phyloP scores from a whole-genome alignment of 2,797 vertebrate genomes.

The Alfaro cultratus region DNA sequence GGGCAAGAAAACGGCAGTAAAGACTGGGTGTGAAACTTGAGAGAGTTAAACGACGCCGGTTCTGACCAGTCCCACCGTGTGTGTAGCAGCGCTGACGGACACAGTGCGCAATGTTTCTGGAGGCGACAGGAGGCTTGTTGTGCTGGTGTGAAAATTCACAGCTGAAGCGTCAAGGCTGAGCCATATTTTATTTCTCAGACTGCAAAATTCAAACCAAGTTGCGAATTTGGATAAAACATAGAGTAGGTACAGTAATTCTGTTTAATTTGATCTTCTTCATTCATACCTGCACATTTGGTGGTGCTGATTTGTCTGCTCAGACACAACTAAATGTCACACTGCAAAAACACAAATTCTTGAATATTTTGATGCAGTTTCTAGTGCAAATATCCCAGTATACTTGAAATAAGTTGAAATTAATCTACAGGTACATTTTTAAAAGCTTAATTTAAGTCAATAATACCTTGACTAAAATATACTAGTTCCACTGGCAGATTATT shows the following conservation, averaged over 20 bases:
- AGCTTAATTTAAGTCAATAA: too few relatives aligned
- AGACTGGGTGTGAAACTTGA: slow-evolving; percentile 65
- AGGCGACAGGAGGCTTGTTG: slow-evolving; percentile 34
- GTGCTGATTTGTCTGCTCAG: neutral
- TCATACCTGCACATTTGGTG: neutral
- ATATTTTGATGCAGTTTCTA: too few relatives aligned
- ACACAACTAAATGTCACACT: too few relatives aligned
- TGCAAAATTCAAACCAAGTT: slow-evolving; percentile 2
- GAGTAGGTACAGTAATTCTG: neutral
- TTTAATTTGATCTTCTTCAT: neutral
- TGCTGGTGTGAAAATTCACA: slow-evolving; percentile 66
- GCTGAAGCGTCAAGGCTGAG: slow-evolving; percentile 40
- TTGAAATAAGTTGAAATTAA: too few relatives aligned
- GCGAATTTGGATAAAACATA: neutral
- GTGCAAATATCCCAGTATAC: too few relatives aligned
- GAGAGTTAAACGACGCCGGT: slow-evolving; percentile 42
- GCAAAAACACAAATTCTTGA: too few relatives aligned
- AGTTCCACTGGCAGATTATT: too few relatives aligned
- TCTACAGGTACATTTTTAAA: too few relatives aligned
- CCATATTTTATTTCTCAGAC: slow-evolving; percentile 21
- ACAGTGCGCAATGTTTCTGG: slow-evolving; percentile 13
- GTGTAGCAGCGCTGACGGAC: slow-evolving; percentile 27
- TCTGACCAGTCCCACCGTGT: slow-evolving; percentile 28
- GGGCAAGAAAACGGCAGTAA: slow-evolving; percentile 62
- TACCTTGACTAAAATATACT: too few relatives aligned